Base-by-base conservation (phyloP, 2,888 invertebrate genomes). In the Halocaridina rubra region DNA sequence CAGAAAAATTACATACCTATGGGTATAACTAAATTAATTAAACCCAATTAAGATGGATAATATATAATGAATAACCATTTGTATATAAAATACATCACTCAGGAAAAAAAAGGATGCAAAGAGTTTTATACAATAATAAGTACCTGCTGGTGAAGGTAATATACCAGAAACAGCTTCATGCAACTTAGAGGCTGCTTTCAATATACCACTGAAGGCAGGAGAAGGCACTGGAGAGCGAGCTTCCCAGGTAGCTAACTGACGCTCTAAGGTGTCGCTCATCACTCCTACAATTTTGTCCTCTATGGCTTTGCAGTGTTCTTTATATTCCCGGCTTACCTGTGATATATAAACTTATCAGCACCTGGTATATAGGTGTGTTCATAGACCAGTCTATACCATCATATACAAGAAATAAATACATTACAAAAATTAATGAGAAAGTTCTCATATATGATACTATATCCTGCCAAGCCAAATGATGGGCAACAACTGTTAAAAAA, bases 221-320 rank as follows among this genome's bases (percentile, higher is more conserved):
- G 87, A 87, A 27, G 88, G 88, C 4, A 88, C 88, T 30, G 88
- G 88, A 19, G 88, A 87, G 1, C 87, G 84, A 22, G 88, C 88
- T 76, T 84, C 87, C 88, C 88, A 88, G 27, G 79, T 79, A 16
- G 57, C 59, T 59, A 88, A 67, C 61, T 84, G 85, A 7, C 81
- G 71, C 39, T 87, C 88, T n/a, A 86, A 61, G 2, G 87, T 84
- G 57, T 84, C 84, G 29, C 86, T 74, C 84, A 87, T 85, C 74
- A 88, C 87, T 7, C 81, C 76, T 10, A 87, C 81, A 59, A 88
- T 86, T 53, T 88, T 88, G 59, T 57, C 57, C 64, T 88, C 87
- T 29, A 88, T 86, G n/a, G 86, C 88, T 7, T 74, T 80, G 67
- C 86, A 81, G 74, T 88, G 88, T 39, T 86, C 80, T 19, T 46